A percentile compares a stretch with the other conserved stretches of the same genome.
phyloP scores from a whole-genome alignment of 1,140 invertebrate genomes.

The Harpegnathos saltator region DNA sequence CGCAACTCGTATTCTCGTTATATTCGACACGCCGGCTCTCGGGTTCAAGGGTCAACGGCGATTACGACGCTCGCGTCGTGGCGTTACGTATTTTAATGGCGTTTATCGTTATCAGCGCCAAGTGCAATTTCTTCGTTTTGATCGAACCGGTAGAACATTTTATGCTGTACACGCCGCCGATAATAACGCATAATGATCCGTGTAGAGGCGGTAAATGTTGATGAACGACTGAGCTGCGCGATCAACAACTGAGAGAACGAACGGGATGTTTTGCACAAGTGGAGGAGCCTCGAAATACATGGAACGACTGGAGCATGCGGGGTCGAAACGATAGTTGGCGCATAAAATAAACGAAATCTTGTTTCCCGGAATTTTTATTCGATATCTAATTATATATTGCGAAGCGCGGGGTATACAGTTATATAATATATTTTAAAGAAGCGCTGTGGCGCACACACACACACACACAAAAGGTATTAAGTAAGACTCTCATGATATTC shows the following conservation, averaged over 20 bases:
- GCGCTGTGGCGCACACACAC: no score
- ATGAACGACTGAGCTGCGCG: not conserved
- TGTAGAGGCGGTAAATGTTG: not conserved
- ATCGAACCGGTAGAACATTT: conserved; percentile 3
- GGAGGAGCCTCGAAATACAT: not conserved
- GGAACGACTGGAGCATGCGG: not conserved
- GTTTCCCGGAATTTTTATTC: no score
- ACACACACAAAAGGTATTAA: no score
- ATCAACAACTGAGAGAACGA: not conserved
- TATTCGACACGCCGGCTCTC: conserved; percentile 3
- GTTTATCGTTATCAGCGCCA: conserved; percentile 19
- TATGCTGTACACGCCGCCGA: not conserved
- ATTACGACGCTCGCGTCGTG: not conserved
- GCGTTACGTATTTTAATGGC: conserved; percentile 2
- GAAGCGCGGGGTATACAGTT: no score
- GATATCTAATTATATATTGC: no score
- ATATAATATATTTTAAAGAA: no score
- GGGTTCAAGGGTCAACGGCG: conserved; percentile 59
- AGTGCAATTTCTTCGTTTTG: conserved; percentile 24
- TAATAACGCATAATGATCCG: not conserved
- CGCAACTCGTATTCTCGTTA: not conserved
- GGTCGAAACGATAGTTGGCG: not conserved
- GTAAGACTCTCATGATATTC: no score
- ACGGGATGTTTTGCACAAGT: not conserved
- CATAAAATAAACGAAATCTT: no score